Evolutionary conservation across 2,797 vertebrate species (phyloP), one percentile per base, ranked within the genome.

Genomic region (Molossus molossus): DNA sequence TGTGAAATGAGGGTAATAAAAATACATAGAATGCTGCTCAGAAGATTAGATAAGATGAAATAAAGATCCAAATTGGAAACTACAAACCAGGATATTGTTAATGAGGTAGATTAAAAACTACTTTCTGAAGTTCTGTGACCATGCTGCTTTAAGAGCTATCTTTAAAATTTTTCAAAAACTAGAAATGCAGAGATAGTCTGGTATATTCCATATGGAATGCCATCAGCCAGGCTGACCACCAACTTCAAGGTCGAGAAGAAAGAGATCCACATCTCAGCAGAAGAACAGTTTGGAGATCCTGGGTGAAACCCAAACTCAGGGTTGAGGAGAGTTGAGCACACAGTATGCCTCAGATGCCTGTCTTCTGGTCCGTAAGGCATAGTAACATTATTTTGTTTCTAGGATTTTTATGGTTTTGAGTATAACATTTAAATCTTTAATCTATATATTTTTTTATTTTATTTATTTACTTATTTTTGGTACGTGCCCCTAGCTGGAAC

Each of bases 1-100:
- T 65, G 27, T 81, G 58, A 92, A 91, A 87, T 23, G 23, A 76
- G 29, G 58, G 29, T 33, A 40, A 77, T 75, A 72, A 80, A 93
- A 86, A 60, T 76, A 87, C 6, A 40, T 9, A 90, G 33, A 67
- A 64, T 25, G 8, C 33, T 91, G 29, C 64, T 83, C 64, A 77
- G 53, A 81, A 21, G 12, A 75, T 48, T 40, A 77, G 13, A 75
- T 65, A 18, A 53, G 58, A 65, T 57, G 17, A 83, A 40, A 72
- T 75, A 50, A 82, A 82, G 57, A 62, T 53, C 6, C 40, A 57
- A 69, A 40, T 6, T 25, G 33, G 88, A 90, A 90, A 76, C 70
- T 75, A 79, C 62, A 89, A 60, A 9, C 27, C 12, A 64, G 33
- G 50, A 2, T 29, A 75, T n/a, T 81, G 11, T 27, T 18, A 45